Percentiles rank a stretch among this genome's conserved stretches.
Conservation (phyloP, 1,140 invertebrate genomes). For the Drosophila mayri region DNA sequence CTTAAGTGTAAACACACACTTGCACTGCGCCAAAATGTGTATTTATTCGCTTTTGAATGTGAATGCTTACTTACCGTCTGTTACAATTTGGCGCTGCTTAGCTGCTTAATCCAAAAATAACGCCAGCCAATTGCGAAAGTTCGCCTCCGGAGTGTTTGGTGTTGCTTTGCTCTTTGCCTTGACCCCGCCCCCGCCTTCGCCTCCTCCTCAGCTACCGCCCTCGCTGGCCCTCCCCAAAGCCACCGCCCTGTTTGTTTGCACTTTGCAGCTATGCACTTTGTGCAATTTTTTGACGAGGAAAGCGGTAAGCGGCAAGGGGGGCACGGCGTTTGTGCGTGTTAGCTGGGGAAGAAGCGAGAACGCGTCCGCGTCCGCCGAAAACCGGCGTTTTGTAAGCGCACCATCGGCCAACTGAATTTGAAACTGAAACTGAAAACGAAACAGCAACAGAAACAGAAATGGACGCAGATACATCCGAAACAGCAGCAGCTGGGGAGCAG, state of each 20-base stretch:
- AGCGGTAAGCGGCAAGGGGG: background rate
- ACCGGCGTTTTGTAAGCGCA: slow-evolving; percentile 80
- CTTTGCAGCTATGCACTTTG: slow-evolving; percentile 12
- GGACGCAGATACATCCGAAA: slow-evolving; percentile 25
- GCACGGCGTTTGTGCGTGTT: background rate
- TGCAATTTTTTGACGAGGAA: slow-evolving; percentile 39
- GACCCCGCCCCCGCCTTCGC: background rate
- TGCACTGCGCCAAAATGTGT: slow-evolving; percentile 13
- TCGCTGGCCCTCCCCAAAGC: background rate
- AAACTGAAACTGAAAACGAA: slow-evolving; percentile 55
- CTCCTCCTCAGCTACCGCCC: background rate
- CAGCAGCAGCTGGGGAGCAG: slow-evolving; percentile 21
- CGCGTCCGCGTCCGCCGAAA: slow-evolving; percentile 55
- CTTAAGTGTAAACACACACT: slow-evolving; percentile 31
- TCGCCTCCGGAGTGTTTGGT: slow-evolving; percentile 31
- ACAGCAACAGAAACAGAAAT: slow-evolving; percentile 47
- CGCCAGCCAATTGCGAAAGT: slow-evolving; percentile 74
- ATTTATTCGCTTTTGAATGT: slow-evolving; percentile 36
- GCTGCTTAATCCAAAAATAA: slow-evolving; percentile 74
- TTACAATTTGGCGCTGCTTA: slow-evolving; percentile 76
- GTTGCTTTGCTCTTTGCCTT: background rate
- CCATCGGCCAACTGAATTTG: slow-evolving; percentile 70
- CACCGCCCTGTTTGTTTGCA: background rate
- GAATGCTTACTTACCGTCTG: slow-evolving; percentile 65
- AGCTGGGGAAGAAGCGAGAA: slow-evolving; percentile 28